Percentiles rank a stretch among this genome's conserved stretches.
Evolutionary conservation across 2,797 vertebrate species (phyloP).

Genomic region (Rhinatrema bivittatum): DNA sequence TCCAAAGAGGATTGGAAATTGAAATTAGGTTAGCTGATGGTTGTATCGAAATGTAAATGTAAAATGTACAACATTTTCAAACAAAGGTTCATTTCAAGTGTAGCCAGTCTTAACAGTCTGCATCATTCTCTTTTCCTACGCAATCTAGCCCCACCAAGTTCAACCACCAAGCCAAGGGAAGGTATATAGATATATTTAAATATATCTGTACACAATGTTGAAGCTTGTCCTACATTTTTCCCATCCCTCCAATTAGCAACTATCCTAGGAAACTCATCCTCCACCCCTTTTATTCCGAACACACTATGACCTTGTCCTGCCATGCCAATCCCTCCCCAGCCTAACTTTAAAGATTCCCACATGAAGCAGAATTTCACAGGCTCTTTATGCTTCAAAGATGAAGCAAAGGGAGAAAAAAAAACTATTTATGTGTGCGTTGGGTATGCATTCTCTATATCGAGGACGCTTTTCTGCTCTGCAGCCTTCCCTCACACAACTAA

Average conservation of each 20-base stretch:
- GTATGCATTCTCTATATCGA: slow-evolving; percentile 17
- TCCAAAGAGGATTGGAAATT: too few relatives aligned
- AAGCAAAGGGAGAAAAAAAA: slow-evolving; percentile 2
- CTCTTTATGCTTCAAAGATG: slow-evolving; percentile 21
- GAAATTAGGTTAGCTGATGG: too few relatives aligned
- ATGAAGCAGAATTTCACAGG: slow-evolving; percentile 10
- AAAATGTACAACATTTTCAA: too few relatives aligned
- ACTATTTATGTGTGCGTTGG: slow-evolving; percentile 1
- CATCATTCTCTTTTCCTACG: slow-evolving; percentile 16
- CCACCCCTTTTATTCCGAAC: slow-evolving; percentile 12
- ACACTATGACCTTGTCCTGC: neutral
- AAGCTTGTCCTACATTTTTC: slow-evolving; percentile 7
- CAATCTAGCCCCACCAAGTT: slow-evolving; percentile 14
- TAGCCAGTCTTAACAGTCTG: slow-evolving; percentile 28
- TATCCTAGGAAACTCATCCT: slow-evolving; percentile 9
- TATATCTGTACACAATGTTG: neutral
- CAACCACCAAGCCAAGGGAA: slow-evolving; percentile 27
- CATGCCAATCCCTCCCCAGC: neutral
- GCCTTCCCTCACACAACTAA: slow-evolving; percentile 26
- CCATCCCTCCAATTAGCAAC: slow-evolving; percentile 12
- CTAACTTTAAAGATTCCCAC: slow-evolving; percentile 14
- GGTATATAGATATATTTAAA: neutral
- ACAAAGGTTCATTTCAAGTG: slow-evolving; percentile 18
- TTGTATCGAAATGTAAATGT: too few relatives aligned
- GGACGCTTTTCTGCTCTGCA: neutral